A percentile compares a stretch with the other conserved stretches of the same genome.
Evolutionary conservation across 2,797 vertebrate genomes (phyloP).

Genomic region (Cynodonichthys magdalenae): DNA sequence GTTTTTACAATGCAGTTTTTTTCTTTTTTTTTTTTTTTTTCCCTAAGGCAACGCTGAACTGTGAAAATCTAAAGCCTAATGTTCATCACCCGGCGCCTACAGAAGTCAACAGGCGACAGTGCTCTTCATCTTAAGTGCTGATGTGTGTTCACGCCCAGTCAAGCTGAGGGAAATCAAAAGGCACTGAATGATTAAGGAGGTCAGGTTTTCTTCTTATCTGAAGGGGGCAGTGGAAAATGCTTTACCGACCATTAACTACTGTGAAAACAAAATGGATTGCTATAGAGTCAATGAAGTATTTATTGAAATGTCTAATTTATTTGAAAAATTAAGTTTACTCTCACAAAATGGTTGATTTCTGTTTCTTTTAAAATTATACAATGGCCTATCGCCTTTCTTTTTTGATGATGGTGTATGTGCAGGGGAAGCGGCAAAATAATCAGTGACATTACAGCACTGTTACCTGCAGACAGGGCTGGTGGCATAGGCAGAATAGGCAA

Average conservation of each 20-base stretch:
- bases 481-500: too few species aligned
- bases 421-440: too few species aligned
- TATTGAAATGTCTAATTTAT: constrained; percentile 5
- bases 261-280: constrained; percentile 43
- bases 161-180: constrained; percentile 68
- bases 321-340: too few species aligned
- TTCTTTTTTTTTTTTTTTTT: not conserved
- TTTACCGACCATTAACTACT: not conserved
- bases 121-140: constrained; percentile 41
- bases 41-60: not conserved
- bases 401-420: too few species aligned
- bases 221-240: constrained; percentile 34
- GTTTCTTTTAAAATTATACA: too few species aligned
- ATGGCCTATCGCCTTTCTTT: too few species aligned
- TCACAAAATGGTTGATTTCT: too few species aligned
- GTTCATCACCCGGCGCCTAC: constrained; percentile 20
- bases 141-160: constrained; percentile 63
- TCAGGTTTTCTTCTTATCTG: constrained; percentile 59
- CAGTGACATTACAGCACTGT: too few species aligned
- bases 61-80: constrained; percentile 25
- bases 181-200: constrained; percentile 72
- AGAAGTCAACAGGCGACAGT: constrained; percentile 53
- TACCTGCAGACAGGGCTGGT: too few species aligned
- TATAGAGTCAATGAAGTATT: constrained; percentile 9
- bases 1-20: not conserved